phyloP scores from a whole-genome alignment of 2,888 invertebrate genomes.

The Drosophila imparisetae region DNA sequence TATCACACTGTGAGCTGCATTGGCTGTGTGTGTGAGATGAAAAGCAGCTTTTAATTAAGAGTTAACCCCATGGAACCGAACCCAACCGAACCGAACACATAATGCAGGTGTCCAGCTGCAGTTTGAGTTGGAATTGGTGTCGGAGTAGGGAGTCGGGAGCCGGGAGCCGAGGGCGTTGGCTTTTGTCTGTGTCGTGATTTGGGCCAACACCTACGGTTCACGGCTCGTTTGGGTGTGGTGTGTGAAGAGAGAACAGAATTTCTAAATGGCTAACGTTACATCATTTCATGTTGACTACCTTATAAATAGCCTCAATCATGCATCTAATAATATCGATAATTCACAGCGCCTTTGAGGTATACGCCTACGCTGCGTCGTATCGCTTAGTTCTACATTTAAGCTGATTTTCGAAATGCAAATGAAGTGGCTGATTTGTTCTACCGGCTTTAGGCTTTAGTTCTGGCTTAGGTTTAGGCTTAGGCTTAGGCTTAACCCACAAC shows the following conservation, averaged over 20 bases:
- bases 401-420: slow-evolving; percentile 71
- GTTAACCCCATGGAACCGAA: slow-evolving; percentile 34
- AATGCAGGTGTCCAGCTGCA: slow-evolving; percentile 61
- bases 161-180: slow-evolving; percentile 25
- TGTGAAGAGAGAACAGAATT: slow-evolving; percentile 6
- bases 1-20: slow-evolving; percentile 60
- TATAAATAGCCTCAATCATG: slow-evolving; percentile 77
- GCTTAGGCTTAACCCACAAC: slow-evolving; percentile 31
- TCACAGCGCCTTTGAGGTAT: slow-evolving; percentile 32
- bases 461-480: slow-evolving; percentile 8
- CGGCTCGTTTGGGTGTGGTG: slow-evolving; percentile 62
- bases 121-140: slow-evolving; percentile 1
- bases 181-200: slow-evolving; percentile 56
- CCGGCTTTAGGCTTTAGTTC: neutral
- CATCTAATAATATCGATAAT: slow-evolving; percentile 69
- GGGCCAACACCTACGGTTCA: slow-evolving; percentile 75
- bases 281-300: slow-evolving; percentile 42
- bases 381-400: slow-evolving; percentile 36
- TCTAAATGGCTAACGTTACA: slow-evolving; percentile 56
- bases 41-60: slow-evolving; percentile 78
- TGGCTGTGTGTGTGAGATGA: slow-evolving; percentile 47
- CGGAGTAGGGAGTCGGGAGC: neutral
- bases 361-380: slow-evolving; percentile 52
- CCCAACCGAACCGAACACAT: slow-evolving; percentile 26
- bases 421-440: slow-evolving; percentile 70